A percentile compares a stretch with the other conserved stretches of the same genome.
Evolutionary conservation across 2,888 invertebrate genomes (phyloP).

Genomic region (Siphlonurus alternatus): DNA sequence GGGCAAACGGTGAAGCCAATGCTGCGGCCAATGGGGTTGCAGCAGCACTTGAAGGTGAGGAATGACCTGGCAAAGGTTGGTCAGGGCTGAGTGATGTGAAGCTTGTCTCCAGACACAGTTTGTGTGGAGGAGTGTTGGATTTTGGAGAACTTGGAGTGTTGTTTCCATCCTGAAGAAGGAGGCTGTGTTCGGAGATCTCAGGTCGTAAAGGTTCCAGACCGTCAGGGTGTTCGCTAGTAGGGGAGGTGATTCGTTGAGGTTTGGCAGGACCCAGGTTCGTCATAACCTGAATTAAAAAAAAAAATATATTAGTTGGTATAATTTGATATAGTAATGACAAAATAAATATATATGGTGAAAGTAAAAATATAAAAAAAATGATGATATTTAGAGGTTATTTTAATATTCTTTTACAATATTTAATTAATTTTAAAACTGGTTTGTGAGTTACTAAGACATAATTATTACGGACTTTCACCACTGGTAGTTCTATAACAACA

Average conservation of each 20-base stretch:
- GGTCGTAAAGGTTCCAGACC: background rate
- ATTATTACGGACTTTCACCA: too few relatives aligned
- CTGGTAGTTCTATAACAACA: too few relatives aligned
- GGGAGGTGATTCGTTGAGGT: slow-evolving; percentile 38
- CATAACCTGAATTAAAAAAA: slow-evolving; percentile 41
- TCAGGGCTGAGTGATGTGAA: slow-evolving; percentile 41
- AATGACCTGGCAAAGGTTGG: slow-evolving; percentile 14
- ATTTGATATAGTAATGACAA: too few relatives aligned
- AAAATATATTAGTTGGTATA: too few relatives aligned
- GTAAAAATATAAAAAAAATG: too few relatives aligned
- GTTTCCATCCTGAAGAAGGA: background rate
- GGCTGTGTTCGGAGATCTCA: slow-evolving; percentile 4
- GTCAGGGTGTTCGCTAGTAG: slow-evolving; percentile 15
- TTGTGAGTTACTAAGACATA: too few relatives aligned
- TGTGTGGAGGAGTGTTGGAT: slow-evolving; percentile 30
- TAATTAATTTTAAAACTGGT: too few relatives aligned
- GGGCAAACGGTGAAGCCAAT: slow-evolving; percentile 13
- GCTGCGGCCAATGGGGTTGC: slow-evolving; percentile 7
- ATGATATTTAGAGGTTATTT: too few relatives aligned
- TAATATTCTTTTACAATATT: too few relatives aligned
- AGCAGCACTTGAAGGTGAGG: slow-evolving; percentile 5
- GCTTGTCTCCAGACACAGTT: slow-evolving; percentile 54
- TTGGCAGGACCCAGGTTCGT: slow-evolving; percentile 62
- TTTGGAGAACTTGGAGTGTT: slow-evolving; percentile 7
- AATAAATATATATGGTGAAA: too few relatives aligned